phyloP scores from a whole-genome alignment of 2,797 vertebrate genomes.

The Labeo calbasu region DNA sequence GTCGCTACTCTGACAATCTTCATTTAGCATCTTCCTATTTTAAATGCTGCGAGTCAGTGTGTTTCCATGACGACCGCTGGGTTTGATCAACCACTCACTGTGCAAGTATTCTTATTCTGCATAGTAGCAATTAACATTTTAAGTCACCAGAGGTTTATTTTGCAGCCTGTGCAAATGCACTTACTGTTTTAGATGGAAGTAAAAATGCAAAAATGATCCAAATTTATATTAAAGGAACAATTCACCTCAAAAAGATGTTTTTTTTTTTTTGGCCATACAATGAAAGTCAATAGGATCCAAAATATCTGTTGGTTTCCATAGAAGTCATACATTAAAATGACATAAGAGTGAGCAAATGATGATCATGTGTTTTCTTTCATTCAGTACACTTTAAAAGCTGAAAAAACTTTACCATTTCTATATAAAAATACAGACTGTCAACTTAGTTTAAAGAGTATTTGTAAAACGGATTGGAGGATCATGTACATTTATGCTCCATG shows the following conservation, averaged over 20 bases:
- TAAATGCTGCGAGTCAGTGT: constrained; percentile 21
- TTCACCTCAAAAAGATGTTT: background rate
- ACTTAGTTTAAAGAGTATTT: too few species aligned
- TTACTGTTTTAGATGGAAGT: background rate
- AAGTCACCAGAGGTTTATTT: constrained; percentile 30
- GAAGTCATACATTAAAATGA: background rate
- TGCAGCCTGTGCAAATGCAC: background rate
- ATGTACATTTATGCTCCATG: too few species aligned
- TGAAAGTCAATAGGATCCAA: background rate
- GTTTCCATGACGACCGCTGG: constrained; percentile 48
- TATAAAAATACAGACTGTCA: too few species aligned
- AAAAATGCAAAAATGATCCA: background rate
- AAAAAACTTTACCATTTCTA: too few species aligned
- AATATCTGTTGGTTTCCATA: background rate
- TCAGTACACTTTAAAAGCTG: too few species aligned
- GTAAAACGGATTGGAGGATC: too few species aligned
- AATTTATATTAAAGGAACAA: background rate
- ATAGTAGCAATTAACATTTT: constrained; percentile 45
- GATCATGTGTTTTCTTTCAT: too few species aligned
- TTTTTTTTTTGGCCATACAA: background rate
- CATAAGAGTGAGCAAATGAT: background rate
- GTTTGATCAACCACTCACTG: constrained; percentile 47
- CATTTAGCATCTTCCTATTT: constrained; percentile 24
- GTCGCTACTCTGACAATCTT: constrained; percentile 10
- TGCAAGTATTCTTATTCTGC: constrained; percentile 41